These are phyloP conservation scores for Beroe forskalii DNA, from an alignment of 37 sponge, comb jelly and placozoan species.

Conservation along the genomic window DNA sequence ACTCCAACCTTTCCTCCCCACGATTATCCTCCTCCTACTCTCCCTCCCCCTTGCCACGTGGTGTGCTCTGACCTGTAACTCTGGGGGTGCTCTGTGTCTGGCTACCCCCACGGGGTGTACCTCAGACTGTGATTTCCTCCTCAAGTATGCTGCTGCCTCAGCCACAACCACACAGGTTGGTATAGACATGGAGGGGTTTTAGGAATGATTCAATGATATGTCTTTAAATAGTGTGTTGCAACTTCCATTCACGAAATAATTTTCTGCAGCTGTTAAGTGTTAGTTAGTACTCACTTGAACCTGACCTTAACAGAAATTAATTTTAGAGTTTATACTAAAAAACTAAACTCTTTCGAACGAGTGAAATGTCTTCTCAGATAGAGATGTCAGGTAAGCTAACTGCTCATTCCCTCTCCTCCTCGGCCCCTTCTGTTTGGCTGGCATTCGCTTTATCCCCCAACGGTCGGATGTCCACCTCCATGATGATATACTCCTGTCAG, in stretches of 20 bases:
- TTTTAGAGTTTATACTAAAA: no score
- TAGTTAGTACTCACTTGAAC: no score
- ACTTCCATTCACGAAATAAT: no score
- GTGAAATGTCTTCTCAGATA: not conserved
- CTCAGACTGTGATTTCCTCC: constrained; percentile 42
- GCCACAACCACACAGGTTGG: not conserved
- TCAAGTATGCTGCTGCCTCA: constrained; percentile 42
- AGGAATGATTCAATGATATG: no score
- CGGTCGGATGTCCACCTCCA: not conserved
- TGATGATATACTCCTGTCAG: constrained; percentile 22
- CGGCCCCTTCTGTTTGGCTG: not conserved
- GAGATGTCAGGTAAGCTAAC: constrained; percentile 61
- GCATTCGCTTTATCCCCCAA: not conserved
- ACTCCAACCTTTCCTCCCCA: no score
- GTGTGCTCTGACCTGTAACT: not conserved
- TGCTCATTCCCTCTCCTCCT: not conserved
- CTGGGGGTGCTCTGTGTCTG: constrained; percentile 29
- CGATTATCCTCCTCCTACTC: not conserved
- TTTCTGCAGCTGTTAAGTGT: no score
- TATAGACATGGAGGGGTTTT: not conserved
- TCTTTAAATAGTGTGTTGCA: no score
- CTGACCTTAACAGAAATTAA: no score
- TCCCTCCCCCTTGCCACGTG: not conserved
- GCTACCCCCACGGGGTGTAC: constrained; percentile 20
- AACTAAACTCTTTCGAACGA: no score